Evolutionary conservation across 2,113 vertebrate genomes (phyloP).

Genomic region (Tringa solitaria): DNA sequence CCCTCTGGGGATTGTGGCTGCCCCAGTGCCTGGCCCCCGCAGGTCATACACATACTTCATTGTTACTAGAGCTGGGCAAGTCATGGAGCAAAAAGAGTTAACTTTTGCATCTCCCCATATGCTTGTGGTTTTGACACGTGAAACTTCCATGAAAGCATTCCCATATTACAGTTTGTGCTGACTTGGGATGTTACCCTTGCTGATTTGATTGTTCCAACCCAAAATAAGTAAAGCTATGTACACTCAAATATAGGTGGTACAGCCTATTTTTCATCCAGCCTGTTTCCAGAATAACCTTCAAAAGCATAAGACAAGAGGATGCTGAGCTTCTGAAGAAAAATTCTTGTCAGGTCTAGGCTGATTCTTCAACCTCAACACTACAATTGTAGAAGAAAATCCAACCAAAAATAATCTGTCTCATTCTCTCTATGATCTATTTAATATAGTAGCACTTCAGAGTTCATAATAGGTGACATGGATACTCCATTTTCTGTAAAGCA

Average conservation of each 20-base stretch:
- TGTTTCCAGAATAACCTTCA: constrained; percentile 27
- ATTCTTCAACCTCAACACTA: background rate
- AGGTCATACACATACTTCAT: background rate
- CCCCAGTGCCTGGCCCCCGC: accelerated
- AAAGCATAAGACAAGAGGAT: background rate
- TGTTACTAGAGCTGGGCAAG: background rate
- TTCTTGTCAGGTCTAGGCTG: background rate
- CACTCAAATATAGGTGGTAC: background rate
- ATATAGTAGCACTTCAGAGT: background rate
- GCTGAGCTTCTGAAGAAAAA: constrained; percentile 2
- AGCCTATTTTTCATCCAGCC: background rate
- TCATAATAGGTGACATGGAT: background rate
- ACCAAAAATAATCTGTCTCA: background rate
- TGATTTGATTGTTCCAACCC: background rate
- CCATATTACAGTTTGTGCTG: background rate
- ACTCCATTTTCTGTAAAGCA: background rate
- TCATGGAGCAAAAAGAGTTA: background rate
- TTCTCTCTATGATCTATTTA: background rate
- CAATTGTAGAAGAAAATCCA: background rate
- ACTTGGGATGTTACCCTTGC: background rate
- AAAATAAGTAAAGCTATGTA: background rate
- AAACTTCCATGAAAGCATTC: background rate
- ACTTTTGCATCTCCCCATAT: background rate
- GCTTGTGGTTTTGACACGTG: background rate
- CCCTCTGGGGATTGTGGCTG: background rate